Conservation (phyloP, 2,888 invertebrate genomes). For the Apamea epomidion region DNA sequence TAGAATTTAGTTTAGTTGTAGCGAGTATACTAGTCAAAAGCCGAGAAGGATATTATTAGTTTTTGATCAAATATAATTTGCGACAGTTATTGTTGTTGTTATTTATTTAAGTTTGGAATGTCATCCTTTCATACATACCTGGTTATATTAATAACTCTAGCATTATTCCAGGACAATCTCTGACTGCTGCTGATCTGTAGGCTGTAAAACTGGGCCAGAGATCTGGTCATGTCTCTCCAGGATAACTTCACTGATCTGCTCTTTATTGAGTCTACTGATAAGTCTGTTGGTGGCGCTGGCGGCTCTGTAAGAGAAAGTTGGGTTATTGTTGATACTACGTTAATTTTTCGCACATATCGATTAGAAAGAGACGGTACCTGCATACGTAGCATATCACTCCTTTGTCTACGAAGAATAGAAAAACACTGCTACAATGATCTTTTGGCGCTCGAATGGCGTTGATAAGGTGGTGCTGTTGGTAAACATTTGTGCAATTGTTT, state of each 20-base stretch:
- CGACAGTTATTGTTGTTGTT: background rate
- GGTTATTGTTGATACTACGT: background rate
- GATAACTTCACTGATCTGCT: conserved; percentile 86
- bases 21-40: background rate
- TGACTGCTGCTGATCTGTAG: conserved; percentile 84
- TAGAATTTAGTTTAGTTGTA: background rate
- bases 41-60: background rate
- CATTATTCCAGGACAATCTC: conserved; percentile 83
- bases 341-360: background rate
- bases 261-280: conserved; percentile 86
- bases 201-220: conserved; percentile 86
- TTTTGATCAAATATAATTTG: background rate
- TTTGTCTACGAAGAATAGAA: background rate
- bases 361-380: background rate
- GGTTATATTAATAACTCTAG: conserved; percentile 83
- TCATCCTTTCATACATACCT: conserved; percentile 74
- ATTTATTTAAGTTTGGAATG: background rate
- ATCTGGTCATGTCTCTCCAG: conserved; percentile 84
- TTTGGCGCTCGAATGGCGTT: background rate
- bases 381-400: too few relatives aligned
- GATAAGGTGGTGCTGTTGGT: background rate
- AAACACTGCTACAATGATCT: background rate
- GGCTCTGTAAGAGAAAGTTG: conserved; percentile 77
- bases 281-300: conserved; percentile 84
- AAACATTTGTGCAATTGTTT: background rate